These are phyloP conservation scores for Pituophis catenifer DNA, from an alignment of 2,113 vertebrate species.

Conservation along the genomic window DNA sequence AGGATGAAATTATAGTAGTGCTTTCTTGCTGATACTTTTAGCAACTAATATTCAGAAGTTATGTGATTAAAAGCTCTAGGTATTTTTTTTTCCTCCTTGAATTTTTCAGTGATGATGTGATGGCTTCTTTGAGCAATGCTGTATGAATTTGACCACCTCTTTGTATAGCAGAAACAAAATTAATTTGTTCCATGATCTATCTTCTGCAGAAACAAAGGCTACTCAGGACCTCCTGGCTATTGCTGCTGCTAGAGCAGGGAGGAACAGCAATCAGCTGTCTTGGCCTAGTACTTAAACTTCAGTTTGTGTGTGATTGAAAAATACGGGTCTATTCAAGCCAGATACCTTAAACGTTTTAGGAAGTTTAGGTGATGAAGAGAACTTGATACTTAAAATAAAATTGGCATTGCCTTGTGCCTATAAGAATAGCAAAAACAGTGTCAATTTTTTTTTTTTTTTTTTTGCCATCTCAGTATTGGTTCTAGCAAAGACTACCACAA, in stretches of 20 bases:
- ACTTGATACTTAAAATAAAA: neutral
- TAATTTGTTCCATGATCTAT: neutral
- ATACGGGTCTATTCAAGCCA: neutral
- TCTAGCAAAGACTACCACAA: neutral
- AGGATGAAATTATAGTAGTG: neutral
- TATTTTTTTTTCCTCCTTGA: neutral
- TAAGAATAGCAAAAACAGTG: neutral
- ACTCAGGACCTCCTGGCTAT: neutral
- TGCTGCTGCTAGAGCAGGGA: neutral
- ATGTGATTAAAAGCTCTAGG: neutral
- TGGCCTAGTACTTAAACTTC: neutral
- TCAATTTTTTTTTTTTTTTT: neutral
- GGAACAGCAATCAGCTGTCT: neutral
- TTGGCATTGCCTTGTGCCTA: neutral
- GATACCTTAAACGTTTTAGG: neutral
- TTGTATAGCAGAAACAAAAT: neutral
- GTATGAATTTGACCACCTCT: neutral
- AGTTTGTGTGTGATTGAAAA: neutral
- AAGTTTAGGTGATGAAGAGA: neutral
- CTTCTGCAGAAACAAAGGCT: neutral
- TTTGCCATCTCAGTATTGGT: neutral
- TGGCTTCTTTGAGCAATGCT: neutral
- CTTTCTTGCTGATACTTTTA: neutral
- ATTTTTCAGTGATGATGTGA: neutral
- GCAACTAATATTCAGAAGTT: neutral